Evolutionary conservation across 2,797 vertebrate species (phyloP).

Genomic region (Numenius phaeopus): DNA sequence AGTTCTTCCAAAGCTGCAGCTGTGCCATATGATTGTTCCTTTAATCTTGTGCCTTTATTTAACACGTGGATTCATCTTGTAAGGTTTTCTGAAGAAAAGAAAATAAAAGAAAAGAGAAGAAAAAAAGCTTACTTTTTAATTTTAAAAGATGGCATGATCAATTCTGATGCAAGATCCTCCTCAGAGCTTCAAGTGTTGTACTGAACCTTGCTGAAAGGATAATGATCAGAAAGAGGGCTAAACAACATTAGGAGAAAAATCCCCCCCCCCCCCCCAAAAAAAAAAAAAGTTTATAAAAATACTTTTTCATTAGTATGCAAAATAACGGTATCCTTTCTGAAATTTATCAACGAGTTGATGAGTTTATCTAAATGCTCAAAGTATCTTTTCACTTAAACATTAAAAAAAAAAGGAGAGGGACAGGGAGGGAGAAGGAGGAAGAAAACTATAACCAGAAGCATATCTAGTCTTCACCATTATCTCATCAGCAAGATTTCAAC

Average conservation of each 20-base stretch:
- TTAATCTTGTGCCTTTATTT: not conserved
- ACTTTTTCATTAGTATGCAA: not conserved
- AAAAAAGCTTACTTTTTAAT: not conserved
- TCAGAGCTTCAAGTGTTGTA: not conserved
- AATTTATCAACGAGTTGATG: not conserved
- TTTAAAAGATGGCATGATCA: not conserved
- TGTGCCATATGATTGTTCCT: not conserved
- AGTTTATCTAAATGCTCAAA: not conserved
- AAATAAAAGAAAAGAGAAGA: no score
- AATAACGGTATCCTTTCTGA: not conserved
- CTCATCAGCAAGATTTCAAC: not conserved
- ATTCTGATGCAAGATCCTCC: not conserved
- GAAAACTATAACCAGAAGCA: not conserved
- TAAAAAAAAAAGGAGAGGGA: not conserved
- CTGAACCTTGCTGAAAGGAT: not conserved
- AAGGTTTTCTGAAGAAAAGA: not conserved
- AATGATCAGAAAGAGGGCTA: not conserved
- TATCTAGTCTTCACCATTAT: not conserved
- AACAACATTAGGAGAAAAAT: not conserved
- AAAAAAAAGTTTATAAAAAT: not conserved
- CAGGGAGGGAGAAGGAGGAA: not conserved
- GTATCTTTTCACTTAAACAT: not conserved
- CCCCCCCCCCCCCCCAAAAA: fast-evolving
- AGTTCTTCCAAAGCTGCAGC: not conserved
- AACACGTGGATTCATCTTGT: not conserved